phyloP scores from a whole-genome alignment of 2,113 vertebrate species.

The Anser brachyrhynchus region DNA sequence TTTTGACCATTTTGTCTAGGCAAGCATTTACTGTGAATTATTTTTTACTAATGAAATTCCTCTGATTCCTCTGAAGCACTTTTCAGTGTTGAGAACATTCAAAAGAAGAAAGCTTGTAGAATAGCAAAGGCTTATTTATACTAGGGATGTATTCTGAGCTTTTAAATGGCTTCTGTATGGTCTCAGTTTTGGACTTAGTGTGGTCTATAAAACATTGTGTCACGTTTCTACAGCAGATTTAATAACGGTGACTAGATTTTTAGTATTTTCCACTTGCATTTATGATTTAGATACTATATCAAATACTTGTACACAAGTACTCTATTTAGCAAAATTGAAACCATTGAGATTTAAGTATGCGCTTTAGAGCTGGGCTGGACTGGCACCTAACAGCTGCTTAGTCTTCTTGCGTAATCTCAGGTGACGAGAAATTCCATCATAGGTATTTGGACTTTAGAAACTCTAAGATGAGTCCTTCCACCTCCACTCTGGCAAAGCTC shows the following conservation, averaged over 20 bases:
- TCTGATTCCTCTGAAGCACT: neutral
- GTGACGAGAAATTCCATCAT: neutral
- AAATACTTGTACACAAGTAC: neutral
- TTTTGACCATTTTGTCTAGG: slow-evolving; percentile 13
- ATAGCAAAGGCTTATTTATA: neutral
- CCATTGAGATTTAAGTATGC: neutral
- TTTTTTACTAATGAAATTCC: slow-evolving; percentile 40
- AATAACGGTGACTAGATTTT: neutral
- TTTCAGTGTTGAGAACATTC: neutral
- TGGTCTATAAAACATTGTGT: neutral
- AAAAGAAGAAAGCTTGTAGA: neutral
- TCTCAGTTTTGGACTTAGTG: neutral
- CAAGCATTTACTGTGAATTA: slow-evolving; percentile 8
- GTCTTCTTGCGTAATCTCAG: neutral
- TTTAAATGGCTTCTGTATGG: neutral
- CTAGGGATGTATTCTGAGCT: neutral
- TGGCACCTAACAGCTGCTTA: neutral
- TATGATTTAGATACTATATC: neutral
- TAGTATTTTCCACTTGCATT: neutral
- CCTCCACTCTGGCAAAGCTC: neutral
- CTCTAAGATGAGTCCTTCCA: neutral
- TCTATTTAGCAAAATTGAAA: neutral
- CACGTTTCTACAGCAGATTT: neutral
- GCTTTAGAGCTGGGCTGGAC: neutral
- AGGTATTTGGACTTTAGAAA: neutral